Evolutionary conservation across 2,888 invertebrate genomes (phyloP).

Genomic region (Drosophila neonasuta): DNA sequence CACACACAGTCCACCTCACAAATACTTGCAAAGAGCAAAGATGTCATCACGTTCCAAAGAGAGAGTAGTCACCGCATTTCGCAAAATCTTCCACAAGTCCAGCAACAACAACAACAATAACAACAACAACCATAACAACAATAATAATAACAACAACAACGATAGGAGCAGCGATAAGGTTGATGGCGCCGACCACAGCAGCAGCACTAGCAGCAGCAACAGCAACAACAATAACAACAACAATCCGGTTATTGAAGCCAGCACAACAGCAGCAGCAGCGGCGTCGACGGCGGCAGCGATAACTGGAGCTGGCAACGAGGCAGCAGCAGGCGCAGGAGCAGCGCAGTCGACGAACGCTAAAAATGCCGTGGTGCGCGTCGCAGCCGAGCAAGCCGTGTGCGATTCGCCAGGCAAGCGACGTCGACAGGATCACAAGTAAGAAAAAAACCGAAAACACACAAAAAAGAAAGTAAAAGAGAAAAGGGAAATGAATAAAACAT

Average conservation of each 20-base stretch:
- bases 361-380: conserved; percentile 61
- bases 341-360: conserved; percentile 39
- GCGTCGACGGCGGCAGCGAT: conserved; percentile 70
- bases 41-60: conserved; percentile 92
- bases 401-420: conserved; percentile 79
- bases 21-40: conserved; percentile 60
- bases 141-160: conserved; percentile 82
- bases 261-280: conserved; percentile 73
- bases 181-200: conserved; percentile 83
- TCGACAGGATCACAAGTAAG: conserved; percentile 77
- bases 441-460: neutral
- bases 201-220: conserved; percentile 64
- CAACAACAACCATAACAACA: conserved; percentile 41
- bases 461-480: neutral
- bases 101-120: conserved; percentile 86
- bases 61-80: conserved; percentile 90
- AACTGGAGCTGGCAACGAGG: conserved; percentile 84
- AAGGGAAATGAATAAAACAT: neutral
- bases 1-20: conserved; percentile 7
- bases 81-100: conserved; percentile 88
- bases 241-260: conserved; percentile 48
- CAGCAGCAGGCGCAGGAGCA: conserved; percentile 22
- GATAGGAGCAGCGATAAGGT: conserved; percentile 85
- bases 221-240: conserved; percentile 55
- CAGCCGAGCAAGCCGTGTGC: conserved; percentile 57